Evolutionary conservation across 2,113 vertebrate genomes (phyloP).

Genomic region (Canis aureus): DNA sequence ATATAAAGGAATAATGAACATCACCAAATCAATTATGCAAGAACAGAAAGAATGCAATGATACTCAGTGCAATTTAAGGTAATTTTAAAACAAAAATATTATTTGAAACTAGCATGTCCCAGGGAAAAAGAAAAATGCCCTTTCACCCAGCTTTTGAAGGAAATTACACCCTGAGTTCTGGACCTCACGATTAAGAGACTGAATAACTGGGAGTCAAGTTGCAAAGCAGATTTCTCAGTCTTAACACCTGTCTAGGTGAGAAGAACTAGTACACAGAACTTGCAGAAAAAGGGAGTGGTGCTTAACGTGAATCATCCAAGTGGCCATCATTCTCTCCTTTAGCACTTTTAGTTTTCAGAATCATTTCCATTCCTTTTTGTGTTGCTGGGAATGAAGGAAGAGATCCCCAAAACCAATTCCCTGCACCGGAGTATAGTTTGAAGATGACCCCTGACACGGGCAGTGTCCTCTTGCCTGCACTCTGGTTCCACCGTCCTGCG

Average conservation of each 20-base stretch:
- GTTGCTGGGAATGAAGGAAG: slow-evolving; percentile 56
- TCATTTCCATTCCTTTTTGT: neutral
- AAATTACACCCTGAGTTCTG: neutral
- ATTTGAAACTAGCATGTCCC: neutral
- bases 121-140: neutral
- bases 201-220: neutral
- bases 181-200: neutral
- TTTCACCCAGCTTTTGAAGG: neutral
- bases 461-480: slow-evolving; percentile 49
- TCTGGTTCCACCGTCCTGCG: slow-evolving; percentile 39
- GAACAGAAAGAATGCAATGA: slow-evolving; percentile 38
- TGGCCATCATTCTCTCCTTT: neutral
- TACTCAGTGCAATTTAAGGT: neutral
- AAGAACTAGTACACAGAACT: neutral
- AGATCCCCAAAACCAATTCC: slow-evolving; percentile 59
- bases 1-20: neutral
- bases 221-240: neutral
- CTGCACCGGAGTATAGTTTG: slow-evolving; percentile 50
- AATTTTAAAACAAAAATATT: slow-evolving; percentile 61
- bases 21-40: slow-evolving; percentile 24
- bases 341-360: slow-evolving; percentile 55
- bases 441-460: neutral
- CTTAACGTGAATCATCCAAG: slow-evolving; percentile 1
- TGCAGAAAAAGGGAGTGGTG: neutral
- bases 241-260: neutral